Conservation (phyloP, 1,140 invertebrate genomes). For the Capitella teleta region DNA sequence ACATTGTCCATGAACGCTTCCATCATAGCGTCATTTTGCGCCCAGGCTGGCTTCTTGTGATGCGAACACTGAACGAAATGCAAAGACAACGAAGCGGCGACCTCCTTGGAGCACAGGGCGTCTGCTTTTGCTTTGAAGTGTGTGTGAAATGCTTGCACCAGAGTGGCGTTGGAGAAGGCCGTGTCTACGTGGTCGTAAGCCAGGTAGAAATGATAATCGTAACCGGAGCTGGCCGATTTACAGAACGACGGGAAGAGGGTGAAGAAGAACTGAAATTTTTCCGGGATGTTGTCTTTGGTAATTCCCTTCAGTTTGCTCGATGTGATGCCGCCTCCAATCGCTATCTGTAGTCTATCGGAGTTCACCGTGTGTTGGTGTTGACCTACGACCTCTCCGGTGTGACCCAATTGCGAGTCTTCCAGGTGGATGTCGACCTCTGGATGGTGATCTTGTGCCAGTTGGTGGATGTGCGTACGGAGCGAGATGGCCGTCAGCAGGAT, state of each 20-base stretch:
- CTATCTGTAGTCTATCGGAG: not conserved
- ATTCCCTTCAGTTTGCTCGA: not conserved
- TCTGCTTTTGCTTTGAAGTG: not conserved
- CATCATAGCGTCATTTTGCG: conserved; percentile 13
- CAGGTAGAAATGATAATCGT: conserved; percentile 9
- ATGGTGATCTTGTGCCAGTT: no score
- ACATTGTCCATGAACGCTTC: conserved; percentile 9
- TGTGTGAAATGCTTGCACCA: not conserved
- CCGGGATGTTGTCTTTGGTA: not conserved
- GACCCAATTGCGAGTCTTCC: not conserved
- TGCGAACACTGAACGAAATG: conserved; percentile 10
- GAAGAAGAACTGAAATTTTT: not conserved
- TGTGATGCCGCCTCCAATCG: not conserved
- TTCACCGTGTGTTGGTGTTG: no score
- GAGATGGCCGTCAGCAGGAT: no score
- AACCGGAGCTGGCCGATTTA: not conserved
- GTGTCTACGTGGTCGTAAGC: conserved; percentile 6
- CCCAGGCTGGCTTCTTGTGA: conserved; percentile 9
- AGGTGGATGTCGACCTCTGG: not conserved
- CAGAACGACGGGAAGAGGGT: conserved; percentile 5
- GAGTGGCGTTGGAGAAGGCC: not conserved
- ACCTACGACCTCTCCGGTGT: not conserved
- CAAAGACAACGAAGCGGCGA: not conserved
- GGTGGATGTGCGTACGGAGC: no score
- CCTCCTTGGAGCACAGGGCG: not conserved